Evolutionary conservation across 2,113 vertebrate species (phyloP).

Genomic region (Lophius piscatorius): DNA sequence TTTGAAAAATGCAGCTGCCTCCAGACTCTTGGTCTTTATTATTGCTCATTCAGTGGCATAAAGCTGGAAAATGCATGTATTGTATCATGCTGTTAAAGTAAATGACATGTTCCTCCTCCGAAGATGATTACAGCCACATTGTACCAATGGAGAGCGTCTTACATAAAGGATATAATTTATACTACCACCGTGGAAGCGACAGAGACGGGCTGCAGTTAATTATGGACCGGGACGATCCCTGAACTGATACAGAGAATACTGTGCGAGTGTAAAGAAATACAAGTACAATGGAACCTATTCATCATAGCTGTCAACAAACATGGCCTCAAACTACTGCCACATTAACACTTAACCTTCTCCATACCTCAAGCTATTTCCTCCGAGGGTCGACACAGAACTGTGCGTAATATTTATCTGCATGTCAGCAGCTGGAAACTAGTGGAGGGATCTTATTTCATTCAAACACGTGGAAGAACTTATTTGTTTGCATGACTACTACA

Average conservation of each 20-base stretch:
- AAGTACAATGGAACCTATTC: constrained; percentile 47
- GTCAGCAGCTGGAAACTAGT: constrained; percentile 26
- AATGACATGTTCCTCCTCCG: constrained; percentile 13
- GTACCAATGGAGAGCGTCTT: constrained; percentile 33
- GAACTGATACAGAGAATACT: constrained; percentile 16
- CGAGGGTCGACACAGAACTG: constrained; percentile 26
- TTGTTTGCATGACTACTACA: neutral
- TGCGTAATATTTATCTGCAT: constrained; percentile 28
- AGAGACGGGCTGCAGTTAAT: constrained; percentile 4
- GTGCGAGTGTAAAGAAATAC: constrained; percentile 18
- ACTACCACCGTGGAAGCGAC: constrained; percentile 1
- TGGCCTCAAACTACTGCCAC: constrained; percentile 52
- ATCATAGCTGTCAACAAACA: constrained; percentile 62
- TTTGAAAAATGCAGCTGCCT: constrained; percentile 19
- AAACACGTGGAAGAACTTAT: constrained; percentile 19
- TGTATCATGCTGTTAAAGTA: constrained; percentile 29
- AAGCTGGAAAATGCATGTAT: constrained; percentile 20
- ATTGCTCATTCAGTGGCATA: constrained; percentile 13
- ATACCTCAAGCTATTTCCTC: constrained; percentile 47
- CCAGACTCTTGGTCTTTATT: constrained; percentile 17
- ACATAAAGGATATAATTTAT: constrained; percentile 12
- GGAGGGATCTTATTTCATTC: neutral
- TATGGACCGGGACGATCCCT: constrained; percentile 23
- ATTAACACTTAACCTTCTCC: constrained; percentile 64
- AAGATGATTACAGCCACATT: constrained; percentile 16